phyloP scores from a whole-genome alignment of 2,113 vertebrate genomes.

The Heteronetta atricapilla region DNA sequence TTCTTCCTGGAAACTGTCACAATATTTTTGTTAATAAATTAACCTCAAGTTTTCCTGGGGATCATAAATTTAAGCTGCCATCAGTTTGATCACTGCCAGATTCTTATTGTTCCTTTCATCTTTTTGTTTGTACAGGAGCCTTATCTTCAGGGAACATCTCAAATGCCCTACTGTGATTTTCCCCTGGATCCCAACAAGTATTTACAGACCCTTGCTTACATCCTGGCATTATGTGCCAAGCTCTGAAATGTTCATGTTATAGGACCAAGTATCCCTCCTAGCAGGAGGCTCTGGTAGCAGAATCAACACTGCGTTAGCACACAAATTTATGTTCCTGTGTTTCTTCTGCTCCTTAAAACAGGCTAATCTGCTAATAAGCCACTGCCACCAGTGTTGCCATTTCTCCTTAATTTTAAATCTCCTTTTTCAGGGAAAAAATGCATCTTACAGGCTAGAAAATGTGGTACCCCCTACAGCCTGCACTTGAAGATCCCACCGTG shows the following conservation, averaged over 20 bases:
- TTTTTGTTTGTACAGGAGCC: not conserved
- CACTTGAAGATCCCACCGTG: not conserved
- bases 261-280: not conserved
- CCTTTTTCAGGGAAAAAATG: not conserved
- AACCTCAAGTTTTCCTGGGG: not conserved
- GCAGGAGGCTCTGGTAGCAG: not conserved
- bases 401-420: not conserved
- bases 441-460: not conserved
- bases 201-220: not conserved
- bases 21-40: not conserved
- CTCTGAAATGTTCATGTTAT: not conserved
- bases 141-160: not conserved
- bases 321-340: not conserved
- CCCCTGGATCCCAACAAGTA: not conserved
- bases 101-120: not conserved
- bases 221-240: not conserved
- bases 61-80: not conserved
- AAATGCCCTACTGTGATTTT: not conserved
- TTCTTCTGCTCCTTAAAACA: not conserved
- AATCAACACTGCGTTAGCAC: not conserved
- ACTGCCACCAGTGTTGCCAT: not conserved
- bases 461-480: not conserved
- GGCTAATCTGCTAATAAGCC: not conserved
- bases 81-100: not conserved
- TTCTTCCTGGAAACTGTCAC: not conserved